Percentiles rank a stretch among this genome's conserved stretches.
phyloP scores from a whole-genome alignment of 2,888 invertebrate genomes.

The Scelioninae gen. 1 region DNA sequence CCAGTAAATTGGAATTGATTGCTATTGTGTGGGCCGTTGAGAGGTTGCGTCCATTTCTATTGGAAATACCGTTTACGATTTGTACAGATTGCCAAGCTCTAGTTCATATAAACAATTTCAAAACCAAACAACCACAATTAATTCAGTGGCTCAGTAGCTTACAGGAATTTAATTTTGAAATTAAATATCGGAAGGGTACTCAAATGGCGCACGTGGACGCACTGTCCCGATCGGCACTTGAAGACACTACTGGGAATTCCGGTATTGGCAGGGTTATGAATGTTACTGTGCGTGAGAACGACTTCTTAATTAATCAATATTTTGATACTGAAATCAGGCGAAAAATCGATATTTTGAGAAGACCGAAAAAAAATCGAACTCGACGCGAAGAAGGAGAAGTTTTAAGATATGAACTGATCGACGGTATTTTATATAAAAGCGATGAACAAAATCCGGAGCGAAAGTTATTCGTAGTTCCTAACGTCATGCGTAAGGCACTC shows the following conservation, averaged over 20 bases:
- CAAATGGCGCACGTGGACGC: constrained; percentile 13
- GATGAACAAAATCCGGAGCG: background rate
- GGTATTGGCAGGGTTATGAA: background rate
- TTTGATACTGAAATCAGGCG: background rate
- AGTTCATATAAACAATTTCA: constrained; percentile 70
- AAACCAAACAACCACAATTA: constrained; percentile 73
- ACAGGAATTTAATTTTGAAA: constrained; percentile 27
- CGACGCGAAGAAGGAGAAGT: background rate
- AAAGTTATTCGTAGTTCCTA: constrained; percentile 23
- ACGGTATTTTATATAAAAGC: constrained; percentile 1
- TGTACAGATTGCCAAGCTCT: constrained; percentile 72
- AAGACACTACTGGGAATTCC: background rate
- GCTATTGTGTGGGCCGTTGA: constrained; percentile 46
- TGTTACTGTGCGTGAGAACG: background rate
- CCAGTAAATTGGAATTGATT: constrained; percentile 40
- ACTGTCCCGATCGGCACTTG: background rate
- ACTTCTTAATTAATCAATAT: background rate
- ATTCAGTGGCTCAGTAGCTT: constrained; percentile 51
- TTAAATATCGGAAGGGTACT: constrained; percentile 9
- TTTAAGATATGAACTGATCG: background rate
- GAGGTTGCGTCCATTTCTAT: constrained; percentile 58
- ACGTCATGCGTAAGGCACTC: constrained; percentile 20
- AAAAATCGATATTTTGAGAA: constrained; percentile 10
- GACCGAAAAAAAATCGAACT: background rate
- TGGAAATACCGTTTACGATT: constrained; percentile 5